phyloP scores from a whole-genome alignment of 1,140 invertebrate species.

The Diabrotica virgifera region DNA sequence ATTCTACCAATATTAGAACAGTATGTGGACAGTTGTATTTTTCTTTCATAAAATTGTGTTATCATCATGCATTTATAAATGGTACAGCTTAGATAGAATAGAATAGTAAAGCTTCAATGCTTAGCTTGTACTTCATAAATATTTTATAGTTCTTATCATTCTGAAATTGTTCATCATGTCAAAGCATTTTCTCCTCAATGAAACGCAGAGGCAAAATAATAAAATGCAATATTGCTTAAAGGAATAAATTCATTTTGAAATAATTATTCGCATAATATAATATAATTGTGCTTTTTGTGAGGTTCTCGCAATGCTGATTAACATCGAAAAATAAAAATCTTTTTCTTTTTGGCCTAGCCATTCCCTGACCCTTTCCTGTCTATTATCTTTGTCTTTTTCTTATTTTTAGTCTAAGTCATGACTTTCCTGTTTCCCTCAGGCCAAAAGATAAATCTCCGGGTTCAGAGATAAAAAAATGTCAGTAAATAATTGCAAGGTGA shows the following conservation, averaged over 20 bases:
- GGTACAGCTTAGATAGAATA: too few species aligned
- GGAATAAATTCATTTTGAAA: background rate
- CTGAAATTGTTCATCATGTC: too few species aligned
- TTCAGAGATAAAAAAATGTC: constrained; percentile 3
- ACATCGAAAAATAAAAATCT: background rate
- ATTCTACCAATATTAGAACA: too few species aligned
- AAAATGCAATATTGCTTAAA: too few species aligned
- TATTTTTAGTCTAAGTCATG: constrained; percentile 2
- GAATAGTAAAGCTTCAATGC: too few species aligned
- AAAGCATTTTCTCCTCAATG: too few species aligned
- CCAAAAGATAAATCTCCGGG: constrained; percentile 1
- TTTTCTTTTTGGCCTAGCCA: background rate
- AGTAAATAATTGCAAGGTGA: constrained; percentile 2
- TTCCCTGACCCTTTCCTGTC: background rate
- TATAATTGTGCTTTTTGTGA: background rate
- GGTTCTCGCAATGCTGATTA: background rate
- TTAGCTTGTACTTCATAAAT: too few species aligned
- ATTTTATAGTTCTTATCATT: too few species aligned
- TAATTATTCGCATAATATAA: background rate
- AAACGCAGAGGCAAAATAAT: too few species aligned
- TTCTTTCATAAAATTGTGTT: too few species aligned
- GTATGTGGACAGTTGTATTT: too few species aligned
- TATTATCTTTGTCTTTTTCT: background rate
- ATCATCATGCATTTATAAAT: too few species aligned
- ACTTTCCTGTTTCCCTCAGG: background rate